phyloP scores from a whole-genome alignment of 2,113 vertebrate species.

The Callipepla californica region DNA sequence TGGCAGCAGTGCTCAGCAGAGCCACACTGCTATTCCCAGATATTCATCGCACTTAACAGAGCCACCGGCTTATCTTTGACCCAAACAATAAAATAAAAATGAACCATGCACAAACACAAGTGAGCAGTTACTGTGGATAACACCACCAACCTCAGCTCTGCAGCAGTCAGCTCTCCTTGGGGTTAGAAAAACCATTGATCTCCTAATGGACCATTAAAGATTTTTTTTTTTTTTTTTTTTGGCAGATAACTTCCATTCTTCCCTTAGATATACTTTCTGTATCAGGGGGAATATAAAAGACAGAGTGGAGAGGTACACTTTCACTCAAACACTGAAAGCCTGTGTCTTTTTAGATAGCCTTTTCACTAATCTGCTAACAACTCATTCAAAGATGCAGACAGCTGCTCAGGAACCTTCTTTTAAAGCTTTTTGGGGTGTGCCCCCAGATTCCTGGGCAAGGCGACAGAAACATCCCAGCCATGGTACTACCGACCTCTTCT shows the following conservation, averaged over 20 bases:
- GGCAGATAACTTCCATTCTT: neutral
- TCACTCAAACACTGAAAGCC: fast-evolving
- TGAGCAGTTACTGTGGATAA: slow-evolving; percentile 20
- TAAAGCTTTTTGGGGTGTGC: neutral
- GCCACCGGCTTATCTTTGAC: neutral
- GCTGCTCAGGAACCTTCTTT: neutral
- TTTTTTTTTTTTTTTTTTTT: neutral
- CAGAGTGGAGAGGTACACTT: neutral
- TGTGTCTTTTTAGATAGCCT: neutral
- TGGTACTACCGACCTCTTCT: neutral
- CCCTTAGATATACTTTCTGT: neutral
- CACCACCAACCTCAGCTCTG: neutral
- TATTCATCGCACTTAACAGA: neutral
- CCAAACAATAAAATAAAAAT: neutral
- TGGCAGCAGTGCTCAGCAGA: slow-evolving; percentile 36
- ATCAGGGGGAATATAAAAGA: neutral
- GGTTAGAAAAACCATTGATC: slow-evolving; percentile 41
- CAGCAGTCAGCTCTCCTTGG: slow-evolving; percentile 15
- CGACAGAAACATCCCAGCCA: neutral
- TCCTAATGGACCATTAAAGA: neutral
- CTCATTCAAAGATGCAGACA: neutral
- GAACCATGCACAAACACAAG: neutral
- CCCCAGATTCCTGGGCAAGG: neutral
- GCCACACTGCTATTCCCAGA: neutral
- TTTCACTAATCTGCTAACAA: neutral